Base-by-base conservation (phyloP, 2,113 vertebrate genomes). In the Porphyrio hochstetteri region DNA sequence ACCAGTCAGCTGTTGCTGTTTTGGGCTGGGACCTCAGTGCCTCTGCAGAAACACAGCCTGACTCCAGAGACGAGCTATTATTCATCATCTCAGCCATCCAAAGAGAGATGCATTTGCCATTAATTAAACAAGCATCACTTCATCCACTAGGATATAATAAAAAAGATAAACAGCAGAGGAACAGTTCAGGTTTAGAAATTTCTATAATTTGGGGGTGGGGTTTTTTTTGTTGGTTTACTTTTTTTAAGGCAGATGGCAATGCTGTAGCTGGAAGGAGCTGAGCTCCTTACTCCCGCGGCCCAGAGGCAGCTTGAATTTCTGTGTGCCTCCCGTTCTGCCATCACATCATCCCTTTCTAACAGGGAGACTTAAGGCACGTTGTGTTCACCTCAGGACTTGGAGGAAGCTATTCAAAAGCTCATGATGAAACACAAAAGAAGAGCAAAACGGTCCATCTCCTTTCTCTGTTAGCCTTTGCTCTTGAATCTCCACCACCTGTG, bases 401-500 rank as follows among this genome's bases (percentile, higher is more conserved):
- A 56, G 59, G 25, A 48, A 80, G 38, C 27, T 75, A 42, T 42
- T 84, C 8, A 42, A 74, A 84, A 24, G 11, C 17, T 38, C 1
- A 2, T 28, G 13, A 33, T 23, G 61, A 86, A 82, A 82, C n/a
- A 10, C 5, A 13, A 81, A 61, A 20, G 59, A 90, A 52, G 9
- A 56, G 11, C 33, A 82, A 70, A 55, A 46, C 23, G 42, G 11
- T 50, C n/a, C 42, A 10, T 1, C 3, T 27, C 20, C 17, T 71
- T 13, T 9, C 27, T 35, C 31, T 12, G 33, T 9, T 11, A 72
- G 35, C 36, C 31, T 74, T 56, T 79, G 52, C 36, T 79, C 36
- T 52, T 33, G 79, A 44, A 31, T 9, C 0, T 0, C 31, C 55
- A 50, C 50, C 1, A 2, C 28, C 31, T 64, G 27, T 4, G 40